These are phyloP conservation scores for Daubentonia madagascariensis DNA, from an alignment of 2,113 vertebrate genomes.

Conservation along the genomic window DNA sequence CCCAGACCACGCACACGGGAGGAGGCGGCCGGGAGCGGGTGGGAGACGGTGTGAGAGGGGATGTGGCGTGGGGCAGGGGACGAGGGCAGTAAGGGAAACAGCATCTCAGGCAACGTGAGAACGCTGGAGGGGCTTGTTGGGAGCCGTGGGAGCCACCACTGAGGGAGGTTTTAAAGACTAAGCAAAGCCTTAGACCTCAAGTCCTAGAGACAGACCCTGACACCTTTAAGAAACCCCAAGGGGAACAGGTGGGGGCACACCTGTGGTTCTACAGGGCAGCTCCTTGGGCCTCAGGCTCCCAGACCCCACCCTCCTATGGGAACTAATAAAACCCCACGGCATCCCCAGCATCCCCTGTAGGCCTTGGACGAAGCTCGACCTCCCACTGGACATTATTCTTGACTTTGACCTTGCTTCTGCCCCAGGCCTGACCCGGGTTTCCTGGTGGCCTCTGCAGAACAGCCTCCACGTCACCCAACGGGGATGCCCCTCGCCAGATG, in stretches of 20 bases:
- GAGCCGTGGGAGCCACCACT: neutral
- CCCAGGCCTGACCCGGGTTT: neutral
- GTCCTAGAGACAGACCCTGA: neutral
- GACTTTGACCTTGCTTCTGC: neutral
- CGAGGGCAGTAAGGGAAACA: neutral
- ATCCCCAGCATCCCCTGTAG: fast-evolving
- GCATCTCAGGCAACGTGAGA: neutral
- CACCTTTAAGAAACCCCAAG: fast-evolving
- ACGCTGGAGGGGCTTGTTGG: fast-evolving
- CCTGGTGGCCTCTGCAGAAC: neutral
- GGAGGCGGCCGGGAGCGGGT: fast-evolving
- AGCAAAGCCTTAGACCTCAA: neutral
- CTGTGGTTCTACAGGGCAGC: neutral
- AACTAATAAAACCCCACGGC: no score
- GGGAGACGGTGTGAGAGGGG: neutral
- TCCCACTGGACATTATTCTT: neutral
- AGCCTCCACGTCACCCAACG: fast-evolving
- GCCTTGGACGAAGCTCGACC: fast-evolving
- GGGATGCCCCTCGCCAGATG: neutral
- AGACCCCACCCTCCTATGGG: fast-evolving
- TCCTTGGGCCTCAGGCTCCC: neutral
- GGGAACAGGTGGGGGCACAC: no score
- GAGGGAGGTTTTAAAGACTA: neutral
- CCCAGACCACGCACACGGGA: neutral
- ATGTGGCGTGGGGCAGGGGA: fast-evolving